Percentiles rank a stretch among this genome's conserved stretches.
Evolutionary conservation across 1,140 invertebrate genomes (phyloP).

Genomic region (Saccostrea echinata): DNA sequence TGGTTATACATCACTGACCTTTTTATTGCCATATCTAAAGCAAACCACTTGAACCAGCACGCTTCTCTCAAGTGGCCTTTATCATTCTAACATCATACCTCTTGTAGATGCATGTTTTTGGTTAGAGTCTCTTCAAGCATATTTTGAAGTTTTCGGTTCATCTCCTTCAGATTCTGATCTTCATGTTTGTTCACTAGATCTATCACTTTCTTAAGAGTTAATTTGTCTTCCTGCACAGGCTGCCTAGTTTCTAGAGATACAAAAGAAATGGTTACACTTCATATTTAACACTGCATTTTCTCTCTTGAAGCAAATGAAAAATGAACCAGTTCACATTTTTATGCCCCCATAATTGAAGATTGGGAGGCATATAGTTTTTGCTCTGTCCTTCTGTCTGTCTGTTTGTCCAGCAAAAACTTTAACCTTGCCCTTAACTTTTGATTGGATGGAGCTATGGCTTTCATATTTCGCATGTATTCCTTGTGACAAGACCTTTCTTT

Average conservation of each 20-base stretch:
- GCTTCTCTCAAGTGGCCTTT: not conserved
- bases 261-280: not conserved
- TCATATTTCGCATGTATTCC: no score
- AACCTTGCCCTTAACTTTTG: no score
- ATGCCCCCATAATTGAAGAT: no score
- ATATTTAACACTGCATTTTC: not conserved
- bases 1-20: not conserved
- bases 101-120: constrained; percentile 84
- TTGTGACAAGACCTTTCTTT: no score
- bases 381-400: no score
- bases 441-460: no score
- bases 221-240: constrained; percentile 73
- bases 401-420: no score
- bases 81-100: constrained; percentile 71
- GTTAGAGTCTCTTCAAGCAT: constrained; percentile 83
- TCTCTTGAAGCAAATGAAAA: not conserved
- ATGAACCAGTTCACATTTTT: not conserved
- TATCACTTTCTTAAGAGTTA: constrained; percentile 80
- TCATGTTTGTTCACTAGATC: constrained; percentile 81
- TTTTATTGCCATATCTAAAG: not conserved
- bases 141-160: constrained; percentile 79
- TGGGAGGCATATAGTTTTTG: no score
- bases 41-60: not conserved
- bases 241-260: constrained; percentile 57
- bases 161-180: constrained; percentile 80